Evolutionary conservation across 1,140 invertebrate species (phyloP).

Genomic region (Drosophila subpulchrella): DNA sequence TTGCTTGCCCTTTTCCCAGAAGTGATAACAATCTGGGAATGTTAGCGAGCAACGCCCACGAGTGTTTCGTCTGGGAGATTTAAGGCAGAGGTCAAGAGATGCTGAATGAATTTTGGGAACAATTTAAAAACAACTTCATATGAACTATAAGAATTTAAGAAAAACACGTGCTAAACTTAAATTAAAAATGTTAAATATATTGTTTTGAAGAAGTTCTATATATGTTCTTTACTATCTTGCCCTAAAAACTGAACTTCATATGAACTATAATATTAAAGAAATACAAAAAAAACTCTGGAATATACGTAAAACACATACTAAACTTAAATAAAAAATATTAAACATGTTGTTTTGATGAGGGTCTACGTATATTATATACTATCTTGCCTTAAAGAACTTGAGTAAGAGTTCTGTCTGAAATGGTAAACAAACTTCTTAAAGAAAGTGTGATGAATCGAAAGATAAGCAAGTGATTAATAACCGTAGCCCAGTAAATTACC

Average conservation of each 20-base stretch:
- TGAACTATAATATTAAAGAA: too few relatives aligned
- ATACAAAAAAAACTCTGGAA: too few relatives aligned
- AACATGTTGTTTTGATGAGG: too few relatives aligned
- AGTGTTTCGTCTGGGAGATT: not conserved
- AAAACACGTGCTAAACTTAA: not conserved
- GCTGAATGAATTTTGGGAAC: not conserved
- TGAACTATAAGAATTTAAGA: not conserved
- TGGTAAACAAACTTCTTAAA: not conserved
- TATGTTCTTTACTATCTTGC: too few relatives aligned
- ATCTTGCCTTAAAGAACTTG: too few relatives aligned
- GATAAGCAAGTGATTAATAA: not conserved
- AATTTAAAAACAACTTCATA: not conserved
- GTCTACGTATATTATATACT: too few relatives aligned
- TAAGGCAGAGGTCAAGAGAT: too few relatives aligned
- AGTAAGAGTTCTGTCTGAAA: not conserved
- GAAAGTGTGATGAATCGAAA: not conserved
- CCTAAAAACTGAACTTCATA: not conserved
- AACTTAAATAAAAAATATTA: not conserved
- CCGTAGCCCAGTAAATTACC: not conserved
- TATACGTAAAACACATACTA: not conserved
- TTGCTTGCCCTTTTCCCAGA: constrained; percentile 26
- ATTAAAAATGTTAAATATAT: not conserved
- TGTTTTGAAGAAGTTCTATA: too few relatives aligned
- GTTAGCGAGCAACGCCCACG: constrained; percentile 3
- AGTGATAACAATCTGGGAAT: constrained; percentile 24